Percentiles rank a stretch among this genome's conserved stretches.
Conservation (phyloP, 2,797 vertebrate species). For the Apogon talboti region DNA sequence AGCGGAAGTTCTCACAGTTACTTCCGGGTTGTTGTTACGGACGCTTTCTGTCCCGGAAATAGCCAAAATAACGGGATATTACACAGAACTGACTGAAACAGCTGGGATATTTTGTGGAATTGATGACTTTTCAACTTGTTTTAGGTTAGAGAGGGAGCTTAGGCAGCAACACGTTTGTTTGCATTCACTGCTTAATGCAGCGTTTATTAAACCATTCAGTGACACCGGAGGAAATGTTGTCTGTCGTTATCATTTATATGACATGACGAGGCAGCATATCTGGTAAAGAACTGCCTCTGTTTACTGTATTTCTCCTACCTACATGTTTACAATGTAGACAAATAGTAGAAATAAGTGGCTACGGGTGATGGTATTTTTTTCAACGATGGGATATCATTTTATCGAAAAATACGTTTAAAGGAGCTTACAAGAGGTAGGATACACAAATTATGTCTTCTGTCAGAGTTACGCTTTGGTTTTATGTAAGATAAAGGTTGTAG, state of each 20-base stretch:
- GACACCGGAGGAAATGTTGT: conserved; percentile 6
- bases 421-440: conserved; percentile 60
- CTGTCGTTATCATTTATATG: not conserved
- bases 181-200: not conserved
- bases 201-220: not conserved
- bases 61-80: conserved; percentile 13
- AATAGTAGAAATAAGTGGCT: conserved; percentile 1
- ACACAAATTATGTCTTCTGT: not conserved
- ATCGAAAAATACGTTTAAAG: conserved; percentile 12
- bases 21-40: conserved; percentile 80
- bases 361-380: conserved; percentile 5
- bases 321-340: not conserved
- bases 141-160: not conserved
- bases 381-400: conserved; percentile 27
- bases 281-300: not conserved
- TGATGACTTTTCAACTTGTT: not conserved
- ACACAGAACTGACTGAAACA: conserved; percentile 1
- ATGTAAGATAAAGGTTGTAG: too few species aligned
- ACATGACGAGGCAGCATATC: not conserved
- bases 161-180: not conserved
- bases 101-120: not conserved
- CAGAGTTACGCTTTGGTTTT: not conserved
- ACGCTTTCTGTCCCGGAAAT: conserved; percentile 71
- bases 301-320: not conserved
- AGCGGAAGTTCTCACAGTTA: conserved; percentile 66